Evolutionary conservation across 2,113 vertebrate genomes (phyloP).

Genomic region (Urocitellus parryii): DNA sequence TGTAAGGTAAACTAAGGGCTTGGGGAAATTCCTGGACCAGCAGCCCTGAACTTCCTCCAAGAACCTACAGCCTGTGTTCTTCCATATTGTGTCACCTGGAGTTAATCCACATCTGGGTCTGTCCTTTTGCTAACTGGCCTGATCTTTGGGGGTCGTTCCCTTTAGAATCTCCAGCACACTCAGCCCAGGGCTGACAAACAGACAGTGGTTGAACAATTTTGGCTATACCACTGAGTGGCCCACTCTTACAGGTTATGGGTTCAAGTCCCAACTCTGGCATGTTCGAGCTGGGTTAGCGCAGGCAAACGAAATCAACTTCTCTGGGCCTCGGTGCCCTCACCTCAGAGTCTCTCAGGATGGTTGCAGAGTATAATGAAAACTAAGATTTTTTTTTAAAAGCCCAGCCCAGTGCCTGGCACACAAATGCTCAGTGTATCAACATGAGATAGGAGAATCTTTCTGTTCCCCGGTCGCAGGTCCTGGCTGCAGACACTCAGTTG

Average conservation of each 20-base stretch:
- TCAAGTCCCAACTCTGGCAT: neutral
- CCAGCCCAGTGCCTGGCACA: neutral
- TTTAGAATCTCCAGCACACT: neutral
- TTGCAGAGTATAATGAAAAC: neutral
- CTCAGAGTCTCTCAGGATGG: neutral
- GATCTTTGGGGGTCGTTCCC: neutral
- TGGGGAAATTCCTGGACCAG: neutral
- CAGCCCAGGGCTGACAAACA: neutral
- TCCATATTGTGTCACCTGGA: no score
- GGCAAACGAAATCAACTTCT: neutral
- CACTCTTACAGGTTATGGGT: neutral
- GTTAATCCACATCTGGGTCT: neutral
- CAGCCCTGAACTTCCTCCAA: neutral
- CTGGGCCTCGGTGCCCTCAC: neutral
- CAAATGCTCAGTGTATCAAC: fast-evolving
- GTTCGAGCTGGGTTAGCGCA: neutral
- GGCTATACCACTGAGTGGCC: neutral
- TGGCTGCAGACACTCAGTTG: neutral
- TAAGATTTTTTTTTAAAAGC: neutral
- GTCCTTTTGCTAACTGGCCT: neutral
- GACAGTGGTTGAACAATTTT: neutral
- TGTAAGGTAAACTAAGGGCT: neutral
- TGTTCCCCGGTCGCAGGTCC: fast-evolving
- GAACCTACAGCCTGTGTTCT: no score
- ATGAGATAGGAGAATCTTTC: neutral